Evolutionary conservation across 2,888 invertebrate species (phyloP), one percentile per base, ranked within the genome.

Genomic region (Nomada fabriciana): DNA sequence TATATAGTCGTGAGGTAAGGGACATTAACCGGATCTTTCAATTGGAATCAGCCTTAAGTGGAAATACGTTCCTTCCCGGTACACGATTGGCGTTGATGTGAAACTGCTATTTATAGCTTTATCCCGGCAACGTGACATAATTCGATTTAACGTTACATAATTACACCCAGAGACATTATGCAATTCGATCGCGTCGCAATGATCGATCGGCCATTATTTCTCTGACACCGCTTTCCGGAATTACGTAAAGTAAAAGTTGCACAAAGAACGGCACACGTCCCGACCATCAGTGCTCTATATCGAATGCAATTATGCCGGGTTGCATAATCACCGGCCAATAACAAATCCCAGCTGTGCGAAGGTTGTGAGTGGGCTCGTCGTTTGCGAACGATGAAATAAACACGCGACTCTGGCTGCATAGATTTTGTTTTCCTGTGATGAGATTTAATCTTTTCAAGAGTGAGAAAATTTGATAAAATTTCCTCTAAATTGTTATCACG

Each of bases 101-200:
- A 59, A 65, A 25, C 10, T 23, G 25, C 74, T 81, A 81, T 81
- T 65, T 80, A 80, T 80, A 74, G n/a, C 68, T 10, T 47, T 63
- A 70, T 71, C 65, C 79, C 36, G 25, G 47, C 47, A 55, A 36
- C 63, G 68, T 79, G 79, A 80, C 53, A 73, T 79, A 80, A 79
- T 79, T 79, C 23, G 4, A 63, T 50, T 68, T 72, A 25, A 52
- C 57, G 15, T 80, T 80, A 78, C 50, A 67, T 61, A 80, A 72
- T 80, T 79, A 68, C 50, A 23, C 23, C 18, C 57, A 18, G 4
- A 20, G 23, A 15, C 0, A 57, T 75, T 82, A 65, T 47, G 52
- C 59, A 78, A 73, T 67, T 55, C 55, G 70, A 76, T 79, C 20
- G 59, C n/a, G 25, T n/a, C 18, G 52, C 52, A 57, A 63, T 52